Percentiles rank a stretch among this genome's conserved stretches.
Conservation (phyloP, 2,888 invertebrate species). For the Troides helena region DNA sequence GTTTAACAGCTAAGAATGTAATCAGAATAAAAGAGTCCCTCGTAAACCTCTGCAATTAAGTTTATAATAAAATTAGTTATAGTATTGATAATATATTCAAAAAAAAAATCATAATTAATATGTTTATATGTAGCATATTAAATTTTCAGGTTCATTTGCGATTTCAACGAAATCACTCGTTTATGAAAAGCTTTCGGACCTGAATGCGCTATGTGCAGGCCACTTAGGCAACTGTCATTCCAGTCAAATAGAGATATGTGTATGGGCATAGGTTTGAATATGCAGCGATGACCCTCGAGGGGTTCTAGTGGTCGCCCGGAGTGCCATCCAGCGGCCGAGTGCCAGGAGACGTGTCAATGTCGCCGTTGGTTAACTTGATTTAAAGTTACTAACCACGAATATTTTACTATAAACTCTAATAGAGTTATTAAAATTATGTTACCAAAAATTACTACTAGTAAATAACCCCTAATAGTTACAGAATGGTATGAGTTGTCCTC, state of each 20-base stretch:
- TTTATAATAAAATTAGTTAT: background rate
- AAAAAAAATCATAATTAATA: background rate
- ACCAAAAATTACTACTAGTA: background rate
- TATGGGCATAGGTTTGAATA: conserved; percentile 44
- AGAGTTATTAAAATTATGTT: background rate
- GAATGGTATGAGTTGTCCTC: too few relatives aligned
- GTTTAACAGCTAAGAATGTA: too few relatives aligned
- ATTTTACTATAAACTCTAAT: conserved; percentile 31
- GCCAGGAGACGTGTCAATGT: conserved; percentile 63
- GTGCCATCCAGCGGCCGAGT: conserved; percentile 54
- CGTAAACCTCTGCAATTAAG: too few relatives aligned
- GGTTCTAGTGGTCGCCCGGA: conserved; percentile 53
- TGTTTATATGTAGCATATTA: background rate
- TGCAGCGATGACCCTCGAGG: conserved; percentile 58
- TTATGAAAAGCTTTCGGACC: conserved; percentile 13
- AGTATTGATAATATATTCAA: background rate
- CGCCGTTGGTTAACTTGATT: conserved; percentile 41
- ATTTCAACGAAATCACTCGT: conserved; percentile 19
- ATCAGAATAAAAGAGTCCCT: too few relatives aligned
- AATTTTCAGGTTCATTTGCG: conserved; percentile 18
- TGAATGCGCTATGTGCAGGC: conserved; percentile 27
- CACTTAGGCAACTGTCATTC: conserved; percentile 29
- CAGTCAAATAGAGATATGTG: conserved; percentile 29
- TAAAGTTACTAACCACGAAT: conserved; percentile 35
- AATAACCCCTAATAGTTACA: too few relatives aligned